Evolutionary conservation across 2,888 invertebrate genomes (phyloP), one percentile per base, ranked within the genome.

Genomic region (Stenoptilia bipunctidactyla): DNA sequence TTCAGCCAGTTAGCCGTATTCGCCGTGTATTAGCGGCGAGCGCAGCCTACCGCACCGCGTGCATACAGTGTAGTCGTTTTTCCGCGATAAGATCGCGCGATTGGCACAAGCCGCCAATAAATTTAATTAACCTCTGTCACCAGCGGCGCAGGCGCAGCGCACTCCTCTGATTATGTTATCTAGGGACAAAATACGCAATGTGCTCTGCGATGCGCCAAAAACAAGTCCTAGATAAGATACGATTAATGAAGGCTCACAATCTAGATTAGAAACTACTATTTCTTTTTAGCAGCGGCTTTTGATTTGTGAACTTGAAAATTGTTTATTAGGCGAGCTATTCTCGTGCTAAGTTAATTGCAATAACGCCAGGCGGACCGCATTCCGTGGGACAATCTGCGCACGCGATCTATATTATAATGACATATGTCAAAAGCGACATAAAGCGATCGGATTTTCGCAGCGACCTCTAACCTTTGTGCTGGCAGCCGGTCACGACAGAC

Each of bases 401-500:
- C 20, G 20, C 20, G 20, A 20, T 20, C 20, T 20, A 20, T 8
- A 20, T 55, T 58, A 58, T 55, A 57, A 52, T 53, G 61, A 58
- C 66, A 69, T 62, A 60, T 51, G 63, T 69, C 66, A 58, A 56
- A 54, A 56, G 55, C 57, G 52, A 44, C 52, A 13, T 38, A 38
- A 3, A 9, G 30, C 55, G 63, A 66, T 71, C 61, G 62, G 20
- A 58, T 66, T 68, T 66, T 59, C 53, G 48, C 52, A 50, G 51
- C 55, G 58, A 71, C 71, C 74, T 58, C 52, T 67, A 62, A 72
- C 75, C 77, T 77, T 75, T 74, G 56, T 42, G 55, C 56, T 56
- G 10, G 55, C 58, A 56, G 55, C 51, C 40, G 57, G 69, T 75
- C 76, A 74, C 75, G 76, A 62, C 52, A 58, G 68, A 73, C 79